phyloP scores from a whole-genome alignment of 2,888 invertebrate species.

The Phorcus lineatus region DNA sequence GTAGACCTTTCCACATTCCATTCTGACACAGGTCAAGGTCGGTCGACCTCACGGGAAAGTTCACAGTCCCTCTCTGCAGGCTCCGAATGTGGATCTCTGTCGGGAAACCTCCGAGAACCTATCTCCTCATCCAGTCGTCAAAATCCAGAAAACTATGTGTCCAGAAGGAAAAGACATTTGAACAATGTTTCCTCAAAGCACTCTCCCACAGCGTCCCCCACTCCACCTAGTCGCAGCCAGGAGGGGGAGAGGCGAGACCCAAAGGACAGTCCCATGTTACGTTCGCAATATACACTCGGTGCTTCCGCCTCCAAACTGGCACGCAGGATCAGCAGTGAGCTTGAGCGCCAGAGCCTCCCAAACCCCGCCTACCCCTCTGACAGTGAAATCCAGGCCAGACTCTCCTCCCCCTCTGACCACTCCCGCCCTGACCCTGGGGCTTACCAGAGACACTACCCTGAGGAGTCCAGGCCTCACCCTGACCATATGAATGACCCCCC shows the following conservation, averaged over 20 bases:
- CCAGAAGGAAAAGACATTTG: slow-evolving; percentile 5
- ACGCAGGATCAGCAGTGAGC: slow-evolving; percentile 6
- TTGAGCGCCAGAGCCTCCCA: neutral
- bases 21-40: slow-evolving; percentile 1
- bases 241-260: neutral
- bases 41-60: slow-evolving; percentile 4
- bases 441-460: neutral
- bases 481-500: neutral
- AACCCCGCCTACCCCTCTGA: neutral
- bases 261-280: neutral
- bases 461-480: neutral
- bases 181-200: neutral
- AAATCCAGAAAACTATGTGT: neutral
- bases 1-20: slow-evolving; percentile 22
- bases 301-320: slow-evolving; percentile 22
- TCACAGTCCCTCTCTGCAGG: slow-evolving; percentile 11
- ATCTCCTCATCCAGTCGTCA: neutral
- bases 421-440: neutral
- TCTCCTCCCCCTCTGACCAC: neutral
- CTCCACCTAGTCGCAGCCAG: slow-evolving; percentile 1
- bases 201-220: neutral
- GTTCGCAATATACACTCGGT: slow-evolving; percentile 19
- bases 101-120: neutral
- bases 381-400: neutral
- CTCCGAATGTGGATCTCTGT: neutral